These are phyloP conservation scores for Augiades crinisus DNA, from an alignment of 2,888 invertebrate species.

Conservation along the genomic window DNA sequence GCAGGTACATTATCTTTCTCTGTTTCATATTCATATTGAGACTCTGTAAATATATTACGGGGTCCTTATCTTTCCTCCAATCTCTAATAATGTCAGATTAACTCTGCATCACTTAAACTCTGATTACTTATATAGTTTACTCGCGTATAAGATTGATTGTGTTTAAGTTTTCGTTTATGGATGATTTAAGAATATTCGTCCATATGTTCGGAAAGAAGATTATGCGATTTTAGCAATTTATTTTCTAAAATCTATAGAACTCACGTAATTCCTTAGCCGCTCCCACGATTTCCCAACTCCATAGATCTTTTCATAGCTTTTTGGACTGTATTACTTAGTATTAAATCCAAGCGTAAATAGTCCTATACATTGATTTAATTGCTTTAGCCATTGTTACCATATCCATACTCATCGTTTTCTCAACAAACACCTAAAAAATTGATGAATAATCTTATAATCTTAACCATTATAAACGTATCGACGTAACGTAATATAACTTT, in stretches of 20 bases:
- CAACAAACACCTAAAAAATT: conserved; percentile 81
- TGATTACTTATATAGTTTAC: conserved; percentile 28
- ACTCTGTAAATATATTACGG: conserved; percentile 42
- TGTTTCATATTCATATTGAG: neutral
- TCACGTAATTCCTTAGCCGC: conserved; percentile 81
- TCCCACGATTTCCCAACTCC: conserved; percentile 68
- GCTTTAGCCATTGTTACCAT: conserved; percentile 79
- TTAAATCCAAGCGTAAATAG: conserved; percentile 75
- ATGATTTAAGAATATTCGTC: conserved; percentile 19
- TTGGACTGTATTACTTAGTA: conserved; percentile 77
- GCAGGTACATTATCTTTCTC: neutral
- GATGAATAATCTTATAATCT: conserved; percentile 81
- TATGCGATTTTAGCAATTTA: conserved; percentile 63
- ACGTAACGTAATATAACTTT: no score
- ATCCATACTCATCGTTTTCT: conserved; percentile 80
- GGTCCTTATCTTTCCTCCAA: conserved; percentile 61
- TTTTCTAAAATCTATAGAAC: conserved; percentile 70
- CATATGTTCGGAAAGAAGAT: conserved; percentile 39
- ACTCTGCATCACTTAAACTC: conserved; percentile 51
- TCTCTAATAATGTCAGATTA: conserved; percentile 64
- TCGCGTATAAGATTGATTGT: conserved; percentile 28
- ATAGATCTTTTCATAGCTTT: conserved; percentile 75
- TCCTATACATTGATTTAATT: conserved; percentile 80
- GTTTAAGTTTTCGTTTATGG: neutral
- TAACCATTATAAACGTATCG: conserved; percentile 81